A percentile compares a stretch with the other conserved stretches of the same genome.
These are phyloP conservation scores for Cyprinodon brontotheroides DNA, from an alignment of 2,113 vertebrate species.

Conservation along the genomic window DNA sequence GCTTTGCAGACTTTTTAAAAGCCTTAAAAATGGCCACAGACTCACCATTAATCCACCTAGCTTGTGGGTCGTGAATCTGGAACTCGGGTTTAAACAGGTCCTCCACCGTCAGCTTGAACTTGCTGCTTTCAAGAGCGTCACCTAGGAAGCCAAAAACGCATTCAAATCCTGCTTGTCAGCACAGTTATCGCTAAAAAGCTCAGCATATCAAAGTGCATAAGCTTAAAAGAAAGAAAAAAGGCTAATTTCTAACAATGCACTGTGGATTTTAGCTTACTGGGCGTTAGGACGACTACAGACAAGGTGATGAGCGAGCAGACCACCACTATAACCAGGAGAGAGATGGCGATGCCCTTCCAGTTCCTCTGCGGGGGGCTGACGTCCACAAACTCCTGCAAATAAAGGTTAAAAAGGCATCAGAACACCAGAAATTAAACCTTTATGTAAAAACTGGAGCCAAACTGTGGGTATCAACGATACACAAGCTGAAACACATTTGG, in stretches of 20 bases:
- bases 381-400: slow-evolving; percentile 88
- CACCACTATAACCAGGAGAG: slow-evolving; percentile 91
- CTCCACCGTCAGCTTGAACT: slow-evolving; percentile 83
- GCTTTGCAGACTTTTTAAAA: too few relatives aligned
- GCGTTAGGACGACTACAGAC: slow-evolving; percentile 92
- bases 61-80: slow-evolving; percentile 83
- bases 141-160: slow-evolving; percentile 65
- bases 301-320: slow-evolving; percentile 94
- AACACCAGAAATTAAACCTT: not conserved
- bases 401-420: not conserved
- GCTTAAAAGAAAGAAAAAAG: not conserved
- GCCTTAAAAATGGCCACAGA: not conserved
- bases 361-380: slow-evolving; percentile 90
- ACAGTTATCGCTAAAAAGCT: not conserved
- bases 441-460: not conserved
- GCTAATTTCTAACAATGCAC: not conserved
- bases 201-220: not conserved
- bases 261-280: slow-evolving; percentile 73
- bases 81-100: slow-evolving; percentile 89
- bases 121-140: slow-evolving; percentile 84
- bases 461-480: not conserved
- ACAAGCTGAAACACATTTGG: not conserved
- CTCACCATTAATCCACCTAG: slow-evolving; percentile 89
- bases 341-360: slow-evolving; percentile 95
- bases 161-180: not conserved